Evolutionary conservation across 1,140 invertebrate genomes (phyloP), one percentile per base, ranked within the genome.

Genomic region (Branchinecta lynchi): DNA sequence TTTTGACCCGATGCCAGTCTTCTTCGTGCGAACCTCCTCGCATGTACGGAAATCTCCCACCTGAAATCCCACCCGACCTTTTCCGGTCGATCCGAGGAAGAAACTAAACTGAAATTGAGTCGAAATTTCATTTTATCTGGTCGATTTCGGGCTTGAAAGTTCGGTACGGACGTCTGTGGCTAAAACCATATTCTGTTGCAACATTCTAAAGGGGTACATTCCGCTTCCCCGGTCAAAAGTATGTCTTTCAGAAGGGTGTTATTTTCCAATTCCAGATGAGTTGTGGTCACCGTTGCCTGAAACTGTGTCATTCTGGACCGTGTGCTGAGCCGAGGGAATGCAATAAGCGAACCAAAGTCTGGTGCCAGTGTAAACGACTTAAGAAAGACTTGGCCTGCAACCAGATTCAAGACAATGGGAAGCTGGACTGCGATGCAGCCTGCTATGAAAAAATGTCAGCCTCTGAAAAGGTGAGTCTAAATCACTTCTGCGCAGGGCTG

Each of bases 361-460:
- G 82, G 65, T 96, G 93, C 74, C 78, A 81, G 66, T 96, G 93
- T 75, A 85, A 86, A 70, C 83, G 89, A 70, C 80, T 88, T 6
- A 92, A 87, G 75, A 87, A 85, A 75, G 89, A 93, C 7, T 43
- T 69, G 15, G 32, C 43, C 15, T 71, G 71, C 66, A 65, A 69
- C 44, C 51, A 60, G 17, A 20, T 15, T 60, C 51, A 60, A 60
- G 12, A 3, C 12, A 60, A 60, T 20, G 51, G 17, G 6, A 60
- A 60, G 17, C 17, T 60, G 6, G 17, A 60, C 12, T 60, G 51
- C 17, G 51, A 60, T 60, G 51, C 12, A 60, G 12, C 12, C 12
- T 60, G 51, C 51, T 15, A 15, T 15, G 51, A 60, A 20, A 60
- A 60, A 6, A 60, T 60, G 51, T 15, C 12, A 1, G 51, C 51